phyloP scores from a whole-genome alignment of 2,113 vertebrate genomes.

The Rhinolophus sinicus region DNA sequence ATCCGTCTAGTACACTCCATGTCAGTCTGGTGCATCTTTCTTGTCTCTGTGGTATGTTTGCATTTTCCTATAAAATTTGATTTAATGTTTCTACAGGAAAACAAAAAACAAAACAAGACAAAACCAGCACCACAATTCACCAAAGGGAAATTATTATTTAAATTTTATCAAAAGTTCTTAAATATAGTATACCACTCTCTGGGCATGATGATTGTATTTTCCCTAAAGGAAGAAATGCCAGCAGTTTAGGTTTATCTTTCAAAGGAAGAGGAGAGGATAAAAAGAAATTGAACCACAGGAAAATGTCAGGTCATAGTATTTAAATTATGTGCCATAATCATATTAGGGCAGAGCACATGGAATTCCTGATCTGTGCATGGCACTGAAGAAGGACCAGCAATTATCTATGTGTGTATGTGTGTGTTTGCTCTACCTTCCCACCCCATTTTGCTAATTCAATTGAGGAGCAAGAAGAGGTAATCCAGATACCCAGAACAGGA shows the following conservation, averaged over 20 bases:
- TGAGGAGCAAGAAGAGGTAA: slow-evolving; percentile 65
- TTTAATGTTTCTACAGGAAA: neutral
- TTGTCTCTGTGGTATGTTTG: slow-evolving; percentile 7
- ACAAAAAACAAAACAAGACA: neutral
- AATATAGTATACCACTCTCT: slow-evolving; percentile 42
- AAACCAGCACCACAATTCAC: slow-evolving; percentile 28
- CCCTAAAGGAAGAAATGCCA: slow-evolving; percentile 56
- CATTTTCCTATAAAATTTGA: slow-evolving; percentile 65
- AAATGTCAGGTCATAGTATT: slow-evolving; percentile 81
- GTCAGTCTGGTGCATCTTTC: slow-evolving; percentile 14
- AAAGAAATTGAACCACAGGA: slow-evolving; percentile 74
- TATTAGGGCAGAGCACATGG: slow-evolving; percentile 79
- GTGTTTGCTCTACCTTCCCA: slow-evolving; percentile 63
- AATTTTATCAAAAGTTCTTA: slow-evolving; percentile 58
- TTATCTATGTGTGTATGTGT: slow-evolving; percentile 46
- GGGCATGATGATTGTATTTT: slow-evolving; percentile 38
- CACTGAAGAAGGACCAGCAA: slow-evolving; percentile 71
- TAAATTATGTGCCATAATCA: slow-evolving; percentile 82
- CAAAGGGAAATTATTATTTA: slow-evolving; percentile 65
- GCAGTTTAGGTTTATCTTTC: slow-evolving; percentile 50
- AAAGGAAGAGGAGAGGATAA: slow-evolving; percentile 52
- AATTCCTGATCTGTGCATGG: slow-evolving; percentile 78
- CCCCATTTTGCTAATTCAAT: slow-evolving; percentile 74
- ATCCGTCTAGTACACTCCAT: neutral
- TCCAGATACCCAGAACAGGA: slow-evolving; percentile 50